phyloP scores from a whole-genome alignment of 2,797 vertebrate genomes.

The Siniperca scherzeri region DNA sequence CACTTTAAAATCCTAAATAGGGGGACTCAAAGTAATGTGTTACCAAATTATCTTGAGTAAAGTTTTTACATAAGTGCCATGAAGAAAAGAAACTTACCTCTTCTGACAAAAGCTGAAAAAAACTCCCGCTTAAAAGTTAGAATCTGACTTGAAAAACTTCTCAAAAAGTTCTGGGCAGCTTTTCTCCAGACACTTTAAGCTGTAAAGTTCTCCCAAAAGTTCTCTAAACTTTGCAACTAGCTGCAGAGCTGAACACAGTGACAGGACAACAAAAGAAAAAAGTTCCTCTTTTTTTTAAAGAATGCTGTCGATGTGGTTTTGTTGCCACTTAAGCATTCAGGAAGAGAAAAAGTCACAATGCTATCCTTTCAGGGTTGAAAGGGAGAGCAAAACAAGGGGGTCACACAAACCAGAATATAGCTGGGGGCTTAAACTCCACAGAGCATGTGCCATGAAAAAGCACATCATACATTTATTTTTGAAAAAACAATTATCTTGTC shows the following conservation, averaged over 20 bases:
- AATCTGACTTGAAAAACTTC: constrained; percentile 8
- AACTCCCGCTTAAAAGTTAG: constrained; percentile 10
- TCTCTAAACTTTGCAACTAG: constrained; percentile 15
- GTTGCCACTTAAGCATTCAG: constrained; percentile 61
- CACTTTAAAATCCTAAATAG: background rate
- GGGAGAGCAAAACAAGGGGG: constrained; percentile 53
- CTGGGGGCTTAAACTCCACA: constrained; percentile 53
- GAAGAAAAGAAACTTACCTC: constrained; percentile 55
- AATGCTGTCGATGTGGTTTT: constrained; percentile 63
- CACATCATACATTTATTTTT: constrained; percentile 19
- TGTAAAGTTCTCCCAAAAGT: background rate
- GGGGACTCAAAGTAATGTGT: background rate
- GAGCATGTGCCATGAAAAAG: constrained; percentile 51
- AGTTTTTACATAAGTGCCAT: constrained; percentile 12
- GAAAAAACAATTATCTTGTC: background rate
- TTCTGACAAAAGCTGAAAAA: constrained; percentile 14
- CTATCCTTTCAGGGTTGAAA: constrained; percentile 69
- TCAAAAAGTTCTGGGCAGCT: constrained; percentile 8
- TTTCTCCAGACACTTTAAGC: background rate
- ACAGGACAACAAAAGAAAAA: constrained; percentile 45
- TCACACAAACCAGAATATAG: constrained; percentile 71
- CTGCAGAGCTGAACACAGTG: constrained; percentile 3
- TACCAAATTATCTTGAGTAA: background rate
- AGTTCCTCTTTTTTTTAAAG: constrained; percentile 68
- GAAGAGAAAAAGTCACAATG: constrained; percentile 74